These are phyloP conservation scores for Nannoperca australis DNA, from an alignment of 2,797 vertebrate genomes.

Conservation along the genomic window DNA sequence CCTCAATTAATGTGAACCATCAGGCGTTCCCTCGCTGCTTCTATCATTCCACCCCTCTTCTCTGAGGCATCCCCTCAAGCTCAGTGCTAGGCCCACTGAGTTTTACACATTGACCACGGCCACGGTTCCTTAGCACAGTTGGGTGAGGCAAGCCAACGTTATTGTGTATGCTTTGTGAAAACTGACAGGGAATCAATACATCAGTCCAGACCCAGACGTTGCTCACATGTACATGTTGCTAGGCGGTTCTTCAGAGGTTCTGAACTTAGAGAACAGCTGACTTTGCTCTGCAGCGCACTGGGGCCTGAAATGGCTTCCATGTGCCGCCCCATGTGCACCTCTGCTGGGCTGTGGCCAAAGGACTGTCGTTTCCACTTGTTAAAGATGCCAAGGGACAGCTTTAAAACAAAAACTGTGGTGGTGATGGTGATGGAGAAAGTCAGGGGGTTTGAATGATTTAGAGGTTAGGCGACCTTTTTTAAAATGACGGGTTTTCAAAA, in stretches of 20 bases:
- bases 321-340: constrained; percentile 80
- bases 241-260: constrained; percentile 75
- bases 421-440: constrained; percentile 40
- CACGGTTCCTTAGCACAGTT: constrained; percentile 71
- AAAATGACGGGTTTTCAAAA: constrained; percentile 56
- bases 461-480: constrained; percentile 53
- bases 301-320: constrained; percentile 82
- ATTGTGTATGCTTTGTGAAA: constrained; percentile 73
- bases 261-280: constrained; percentile 65
- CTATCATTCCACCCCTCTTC: constrained; percentile 68
- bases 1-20: constrained; percentile 84
- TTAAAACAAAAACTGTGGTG: constrained; percentile 59
- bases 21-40: constrained; percentile 72
- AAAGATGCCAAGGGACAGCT: constrained; percentile 70
- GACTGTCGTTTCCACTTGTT: constrained; percentile 78
- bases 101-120: constrained; percentile 73
- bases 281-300: constrained; percentile 58
- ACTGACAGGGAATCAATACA: constrained; percentile 81
- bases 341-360: constrained; percentile 78
- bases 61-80: constrained; percentile 76
- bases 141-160: constrained; percentile 65
- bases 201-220: constrained; percentile 67
- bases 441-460: constrained; percentile 54
- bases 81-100: constrained; percentile 69
- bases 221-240: constrained; percentile 69